phyloP scores from a whole-genome alignment of 1,140 invertebrate species.

The Pseudomyrmex flavicornis region DNA sequence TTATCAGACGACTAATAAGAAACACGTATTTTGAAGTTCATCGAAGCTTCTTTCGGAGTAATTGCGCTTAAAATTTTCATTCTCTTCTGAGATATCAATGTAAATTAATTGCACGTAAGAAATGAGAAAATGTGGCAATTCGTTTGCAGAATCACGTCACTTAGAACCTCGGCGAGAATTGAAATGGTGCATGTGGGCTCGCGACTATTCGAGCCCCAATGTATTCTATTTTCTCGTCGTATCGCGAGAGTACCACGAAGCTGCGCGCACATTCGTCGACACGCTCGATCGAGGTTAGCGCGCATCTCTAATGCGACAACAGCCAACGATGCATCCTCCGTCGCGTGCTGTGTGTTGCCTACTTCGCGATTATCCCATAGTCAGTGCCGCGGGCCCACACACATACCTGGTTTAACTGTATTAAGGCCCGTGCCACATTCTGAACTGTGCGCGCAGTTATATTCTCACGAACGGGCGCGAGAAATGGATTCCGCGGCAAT shows the following conservation, averaged over 20 bases:
- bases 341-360: conserved; percentile 69
- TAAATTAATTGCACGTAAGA: too few species aligned
- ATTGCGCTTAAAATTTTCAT: too few species aligned
- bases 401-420: conserved; percentile 60
- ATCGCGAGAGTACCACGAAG: conserved; percentile 47
- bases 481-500: conserved; percentile 57
- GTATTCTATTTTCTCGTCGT: conserved; percentile 39
- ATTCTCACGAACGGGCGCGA: conserved; percentile 63
- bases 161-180: conserved; percentile 1
- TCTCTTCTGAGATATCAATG: not conserved
- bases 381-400: conserved; percentile 52
- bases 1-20: too few species aligned
- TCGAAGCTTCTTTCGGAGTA: too few species aligned
- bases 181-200: not conserved
- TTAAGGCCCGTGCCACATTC: conserved; percentile 78
- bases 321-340: conserved; percentile 67
- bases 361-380: conserved; percentile 77
- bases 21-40: too few species aligned
- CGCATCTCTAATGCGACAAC: conserved; percentile 74
- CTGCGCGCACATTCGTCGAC: conserved; percentile 23
- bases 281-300: conserved; percentile 78
- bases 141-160: not conserved
- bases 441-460: conserved; percentile 55
- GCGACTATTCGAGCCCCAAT: not conserved
- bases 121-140: not conserved